phyloP scores from a whole-genome alignment of 2,113 vertebrate genomes.

The Pithys albifrons region DNA sequence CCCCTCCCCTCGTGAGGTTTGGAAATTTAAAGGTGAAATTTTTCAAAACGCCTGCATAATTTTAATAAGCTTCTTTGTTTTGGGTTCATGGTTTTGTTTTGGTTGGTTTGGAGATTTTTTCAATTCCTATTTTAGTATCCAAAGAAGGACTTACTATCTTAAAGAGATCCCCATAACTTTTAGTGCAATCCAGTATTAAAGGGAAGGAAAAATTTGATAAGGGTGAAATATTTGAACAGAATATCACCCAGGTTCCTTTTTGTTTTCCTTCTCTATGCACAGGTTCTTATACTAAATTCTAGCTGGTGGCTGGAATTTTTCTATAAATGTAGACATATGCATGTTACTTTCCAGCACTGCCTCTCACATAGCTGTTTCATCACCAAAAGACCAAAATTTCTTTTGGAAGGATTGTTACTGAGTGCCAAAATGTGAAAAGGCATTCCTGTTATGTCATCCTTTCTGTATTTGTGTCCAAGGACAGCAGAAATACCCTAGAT shows the following conservation, averaged over 20 bases:
- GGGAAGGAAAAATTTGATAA: background rate
- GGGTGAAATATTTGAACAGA: background rate
- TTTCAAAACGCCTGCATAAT: background rate
- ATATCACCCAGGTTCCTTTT: background rate
- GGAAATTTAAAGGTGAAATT: background rate
- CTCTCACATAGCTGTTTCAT: background rate
- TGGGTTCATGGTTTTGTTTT: background rate
- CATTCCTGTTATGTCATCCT: background rate
- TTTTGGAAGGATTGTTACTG: background rate
- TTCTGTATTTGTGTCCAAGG: background rate
- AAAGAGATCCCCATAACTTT: background rate
- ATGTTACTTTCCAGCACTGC: background rate
- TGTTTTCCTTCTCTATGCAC: background rate
- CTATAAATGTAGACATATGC: background rate
- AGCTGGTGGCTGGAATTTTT: background rate
- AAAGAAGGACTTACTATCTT: background rate
- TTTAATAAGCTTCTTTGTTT: background rate
- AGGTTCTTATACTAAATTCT: background rate
- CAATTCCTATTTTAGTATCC: background rate
- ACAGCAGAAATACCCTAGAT: background rate
- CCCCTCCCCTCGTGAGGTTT: background rate
- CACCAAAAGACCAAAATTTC: background rate
- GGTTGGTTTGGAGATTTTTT: accelerated
- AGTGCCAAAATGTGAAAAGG: background rate
- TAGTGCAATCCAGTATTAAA: background rate